Base-by-base conservation (phyloP, 1,140 invertebrate genomes). In the Patella vulgata region DNA sequence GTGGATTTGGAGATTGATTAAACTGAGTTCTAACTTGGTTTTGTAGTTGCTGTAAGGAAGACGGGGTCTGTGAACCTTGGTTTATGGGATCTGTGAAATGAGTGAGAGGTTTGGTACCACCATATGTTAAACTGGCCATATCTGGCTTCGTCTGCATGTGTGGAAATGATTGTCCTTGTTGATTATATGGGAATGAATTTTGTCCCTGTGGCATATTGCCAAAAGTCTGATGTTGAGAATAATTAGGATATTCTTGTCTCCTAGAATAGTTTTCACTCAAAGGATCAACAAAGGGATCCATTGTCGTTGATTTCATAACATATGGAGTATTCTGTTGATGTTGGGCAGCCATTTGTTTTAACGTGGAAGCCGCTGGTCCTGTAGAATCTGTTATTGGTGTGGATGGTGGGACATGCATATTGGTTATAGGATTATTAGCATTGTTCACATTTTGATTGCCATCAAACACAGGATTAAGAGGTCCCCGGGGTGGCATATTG, bases 331-430 rank as follows among this genome's bases (percentile, higher is more conserved):
- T 89, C 80, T 93, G 94, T 83, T 96, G 94, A 80, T 97, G 95
- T 78, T 97, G 94, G 77, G 96, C 94, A 4, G 95, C 95, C 94
- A 96, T 95, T 74, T 96, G 94, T 81, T 96, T 96, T 12, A 97
- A 85, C 0, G 94, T 96, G 84, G 96, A 93, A 3, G 95, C 94
- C 0, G 94, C 94, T 8, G 93, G 91, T 56, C 92, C 93, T 30
- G 75, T 75, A 6, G 65, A 50, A 30, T 70, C 68, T 39, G 51
- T 47, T 33, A 56, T 51, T 59, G 43, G 61, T 62, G 39, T 48
- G 44, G 19, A 56, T 43, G 23, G 69, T 47, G n/a, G 66, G 25
- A 66, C 55, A 31, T 47, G 30, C 31, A 51, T 63, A 33, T 74
- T 63, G 23, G 70, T 40, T 28, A 60, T 12, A 19, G 62, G 68